Percentiles rank a stretch among this genome's conserved stretches.
These are phyloP conservation scores for Coregonus sp. DNA, from an alignment of 2,797 vertebrate species.

Conservation along the genomic window DNA sequence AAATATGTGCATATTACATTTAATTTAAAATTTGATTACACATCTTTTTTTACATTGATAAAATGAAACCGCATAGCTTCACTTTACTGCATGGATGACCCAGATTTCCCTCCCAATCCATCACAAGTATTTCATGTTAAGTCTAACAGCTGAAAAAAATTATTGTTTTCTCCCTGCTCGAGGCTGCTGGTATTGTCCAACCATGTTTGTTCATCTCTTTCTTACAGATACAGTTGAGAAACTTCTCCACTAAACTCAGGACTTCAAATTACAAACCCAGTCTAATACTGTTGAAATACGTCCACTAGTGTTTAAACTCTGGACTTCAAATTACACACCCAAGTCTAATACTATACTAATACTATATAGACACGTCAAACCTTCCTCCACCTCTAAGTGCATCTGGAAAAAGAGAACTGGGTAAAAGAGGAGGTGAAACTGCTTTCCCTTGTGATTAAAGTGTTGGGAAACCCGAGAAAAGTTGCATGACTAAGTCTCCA, in stretches of 20 bases:
- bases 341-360: not conserved
- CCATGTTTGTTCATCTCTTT: not conserved
- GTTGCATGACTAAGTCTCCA: conserved; percentile 51
- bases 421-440: conserved; percentile 57
- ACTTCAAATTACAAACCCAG: not conserved
- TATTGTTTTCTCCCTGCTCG: not conserved
- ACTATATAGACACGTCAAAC: not conserved
- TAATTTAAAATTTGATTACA: conserved; percentile 66
- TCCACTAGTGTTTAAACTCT: too few species aligned
- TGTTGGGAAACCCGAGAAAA: conserved; percentile 56
- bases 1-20: conserved; percentile 62
- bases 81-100: conserved; percentile 44
- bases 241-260: not conserved
- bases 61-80: conserved; percentile 65
- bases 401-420: conserved; percentile 59
- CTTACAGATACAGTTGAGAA: not conserved
- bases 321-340: not conserved
- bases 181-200: not conserved
- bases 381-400: conserved; percentile 46
- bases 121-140: conserved; percentile 40
- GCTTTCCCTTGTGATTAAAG: conserved; percentile 49
- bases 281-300: not conserved
- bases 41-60: conserved; percentile 40
- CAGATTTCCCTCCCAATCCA: conserved; percentile 54
- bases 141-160: conserved; percentile 12